phyloP scores from a whole-genome alignment of 2,888 invertebrate species.

The Arge pagana region DNA sequence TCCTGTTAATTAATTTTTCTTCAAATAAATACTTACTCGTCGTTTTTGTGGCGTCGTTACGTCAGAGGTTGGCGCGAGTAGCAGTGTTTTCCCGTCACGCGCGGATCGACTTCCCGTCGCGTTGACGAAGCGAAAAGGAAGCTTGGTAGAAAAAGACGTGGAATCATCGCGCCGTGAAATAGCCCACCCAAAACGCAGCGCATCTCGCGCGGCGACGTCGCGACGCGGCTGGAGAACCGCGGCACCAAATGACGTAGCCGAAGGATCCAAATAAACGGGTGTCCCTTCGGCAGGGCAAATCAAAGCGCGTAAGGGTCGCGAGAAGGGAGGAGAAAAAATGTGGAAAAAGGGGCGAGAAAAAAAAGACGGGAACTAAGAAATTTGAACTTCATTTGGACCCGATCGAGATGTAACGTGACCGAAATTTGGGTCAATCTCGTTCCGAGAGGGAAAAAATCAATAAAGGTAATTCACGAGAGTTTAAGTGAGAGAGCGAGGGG shows the following conservation, averaged over 20 bases:
- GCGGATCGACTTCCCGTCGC: too few species aligned
- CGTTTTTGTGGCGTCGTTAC: too few species aligned
- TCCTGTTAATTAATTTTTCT: too few species aligned
- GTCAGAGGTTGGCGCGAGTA: too few species aligned
- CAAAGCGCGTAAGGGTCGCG: background rate
- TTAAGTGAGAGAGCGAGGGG: too few species aligned
- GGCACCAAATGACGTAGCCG: background rate
- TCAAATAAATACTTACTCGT: too few species aligned
- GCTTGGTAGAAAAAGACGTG: constrained; percentile 2
- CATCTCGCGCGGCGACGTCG: background rate
- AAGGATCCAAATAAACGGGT: background rate
- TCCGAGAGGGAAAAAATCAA: background rate
- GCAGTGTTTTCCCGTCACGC: too few species aligned
- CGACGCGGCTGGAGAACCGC: background rate
- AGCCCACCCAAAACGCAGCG: constrained; percentile 27
- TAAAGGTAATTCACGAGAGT: background rate
- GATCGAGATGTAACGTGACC: too few species aligned
- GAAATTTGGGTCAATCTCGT: too few species aligned
- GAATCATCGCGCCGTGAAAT: constrained; percentile 38
- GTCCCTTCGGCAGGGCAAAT: background rate
- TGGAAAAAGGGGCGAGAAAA: background rate
- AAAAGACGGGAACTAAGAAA: constrained; percentile 2
- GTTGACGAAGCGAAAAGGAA: too few species aligned
- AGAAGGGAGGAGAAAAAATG: background rate
- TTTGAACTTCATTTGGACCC: constrained; percentile 10